Conservation (phyloP, 2,113 vertebrate species). For the Strix aluco region DNA sequence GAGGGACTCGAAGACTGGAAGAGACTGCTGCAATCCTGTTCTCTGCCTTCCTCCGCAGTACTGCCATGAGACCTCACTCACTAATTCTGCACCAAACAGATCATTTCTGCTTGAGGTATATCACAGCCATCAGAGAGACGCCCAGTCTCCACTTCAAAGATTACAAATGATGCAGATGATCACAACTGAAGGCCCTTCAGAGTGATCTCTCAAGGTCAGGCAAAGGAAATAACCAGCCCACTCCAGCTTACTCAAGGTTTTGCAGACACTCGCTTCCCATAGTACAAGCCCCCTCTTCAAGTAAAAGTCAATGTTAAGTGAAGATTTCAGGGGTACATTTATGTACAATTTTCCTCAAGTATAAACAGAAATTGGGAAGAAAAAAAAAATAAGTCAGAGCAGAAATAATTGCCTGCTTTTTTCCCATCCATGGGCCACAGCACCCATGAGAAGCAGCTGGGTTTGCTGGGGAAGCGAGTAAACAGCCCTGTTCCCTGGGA, state of each 20-base stretch:
- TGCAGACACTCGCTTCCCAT: background rate
- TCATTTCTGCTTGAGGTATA: background rate
- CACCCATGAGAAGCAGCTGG: background rate
- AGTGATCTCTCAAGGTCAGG: background rate
- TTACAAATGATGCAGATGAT: background rate
- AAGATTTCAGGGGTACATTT: background rate
- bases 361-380: background rate
- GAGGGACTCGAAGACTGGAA: background rate
- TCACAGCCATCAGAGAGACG: background rate
- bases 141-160: background rate
- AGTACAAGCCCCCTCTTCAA: background rate
- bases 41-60: background rate
- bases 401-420: background rate
- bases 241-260: background rate
- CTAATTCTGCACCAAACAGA: background rate
- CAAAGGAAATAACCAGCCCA: background rate
- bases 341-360: background rate
- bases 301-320: background rate
- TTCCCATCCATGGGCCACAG: too few species aligned
- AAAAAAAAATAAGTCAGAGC: background rate
- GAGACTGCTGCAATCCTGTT: background rate
- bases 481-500: background rate
- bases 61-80: accelerated
- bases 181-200: background rate
- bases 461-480: background rate